Percentiles rank a stretch among this genome's conserved stretches.
phyloP scores from a whole-genome alignment of 2,797 vertebrate genomes.

The Zalophus californianus region DNA sequence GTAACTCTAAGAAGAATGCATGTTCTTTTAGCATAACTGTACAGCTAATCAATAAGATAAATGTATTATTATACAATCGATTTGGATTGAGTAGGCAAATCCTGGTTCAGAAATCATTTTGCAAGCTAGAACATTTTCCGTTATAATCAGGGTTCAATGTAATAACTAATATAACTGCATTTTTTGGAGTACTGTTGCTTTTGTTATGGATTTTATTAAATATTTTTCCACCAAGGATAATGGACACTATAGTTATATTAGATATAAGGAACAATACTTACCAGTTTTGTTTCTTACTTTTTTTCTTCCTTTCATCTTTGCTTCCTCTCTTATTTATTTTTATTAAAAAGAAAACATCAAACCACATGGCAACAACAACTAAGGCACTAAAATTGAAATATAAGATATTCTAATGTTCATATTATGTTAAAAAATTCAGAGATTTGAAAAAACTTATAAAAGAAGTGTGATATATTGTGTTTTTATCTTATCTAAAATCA shows the following conservation, averaged over 20 bases:
- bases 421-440: neutral
- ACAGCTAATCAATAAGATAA: neutral
- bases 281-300: neutral
- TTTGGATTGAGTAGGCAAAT: neutral
- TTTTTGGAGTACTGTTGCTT: neutral
- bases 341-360: neutral
- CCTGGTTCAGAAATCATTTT: neutral
- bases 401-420: neutral
- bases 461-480: neutral
- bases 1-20: neutral
- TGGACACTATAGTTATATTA: neutral
- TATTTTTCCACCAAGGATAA: neutral
- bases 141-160: neutral
- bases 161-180: neutral
- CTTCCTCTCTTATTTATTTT: neutral
- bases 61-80: neutral
- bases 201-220: neutral
- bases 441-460: neutral
- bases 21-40: neutral
- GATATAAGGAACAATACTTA: neutral
- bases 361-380: neutral
- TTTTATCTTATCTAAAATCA: neutral
- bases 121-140: neutral
- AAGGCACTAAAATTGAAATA: neutral
- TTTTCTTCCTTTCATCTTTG: neutral